phyloP scores from a whole-genome alignment of 2,888 invertebrate genomes.

The Cataglyphis albicans region DNA sequence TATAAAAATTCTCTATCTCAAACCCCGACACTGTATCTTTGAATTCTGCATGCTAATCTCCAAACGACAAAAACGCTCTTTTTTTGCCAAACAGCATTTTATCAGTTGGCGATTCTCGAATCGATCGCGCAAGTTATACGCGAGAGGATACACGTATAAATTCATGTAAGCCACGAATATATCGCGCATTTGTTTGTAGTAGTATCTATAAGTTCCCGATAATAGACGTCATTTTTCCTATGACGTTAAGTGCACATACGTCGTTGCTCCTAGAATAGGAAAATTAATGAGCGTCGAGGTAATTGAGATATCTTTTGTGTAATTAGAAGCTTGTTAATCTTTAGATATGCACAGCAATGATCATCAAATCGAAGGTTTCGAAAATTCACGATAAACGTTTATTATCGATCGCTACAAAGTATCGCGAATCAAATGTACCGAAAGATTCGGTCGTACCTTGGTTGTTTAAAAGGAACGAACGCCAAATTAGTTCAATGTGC shows the following conservation, averaged over 20 bases:
- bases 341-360: neutral
- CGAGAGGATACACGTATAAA: slow-evolving; percentile 7
- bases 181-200: slow-evolving; percentile 16
- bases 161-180: neutral
- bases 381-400: neutral
- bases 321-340: slow-evolving; percentile 32
- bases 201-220: slow-evolving; percentile 38
- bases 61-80: neutral
- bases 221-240: slow-evolving; percentile 31
- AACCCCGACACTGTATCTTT: neutral
- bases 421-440: neutral
- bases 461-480: slow-evolving; percentile 3
- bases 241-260: slow-evolving; percentile 12
- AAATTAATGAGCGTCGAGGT: slow-evolving; percentile 41
- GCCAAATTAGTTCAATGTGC: slow-evolving; percentile 9
- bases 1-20: neutral
- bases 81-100: neutral
- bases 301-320: slow-evolving; percentile 12
- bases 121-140: slow-evolving; percentile 31
- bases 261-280: neutral
- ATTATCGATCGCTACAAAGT: neutral
- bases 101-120: slow-evolving; percentile 28
- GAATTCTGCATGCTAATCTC: neutral
- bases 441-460: neutral
- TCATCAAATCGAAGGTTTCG: neutral